Evolutionary conservation across 2,113 vertebrate genomes (phyloP).

Genomic region (Malurus melanocephalus): DNA sequence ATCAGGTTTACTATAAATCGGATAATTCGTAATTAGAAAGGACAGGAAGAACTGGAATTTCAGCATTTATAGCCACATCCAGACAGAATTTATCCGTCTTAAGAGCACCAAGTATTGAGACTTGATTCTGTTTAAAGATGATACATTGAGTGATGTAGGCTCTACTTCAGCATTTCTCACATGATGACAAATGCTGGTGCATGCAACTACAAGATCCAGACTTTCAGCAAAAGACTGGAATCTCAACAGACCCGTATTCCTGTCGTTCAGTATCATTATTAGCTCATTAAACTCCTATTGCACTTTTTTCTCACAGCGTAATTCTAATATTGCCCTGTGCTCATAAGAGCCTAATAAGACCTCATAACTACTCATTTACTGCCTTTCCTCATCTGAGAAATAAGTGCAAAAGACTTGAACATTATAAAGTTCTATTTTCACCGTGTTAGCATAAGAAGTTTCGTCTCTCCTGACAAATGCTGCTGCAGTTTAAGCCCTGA

Average conservation of each 20-base stretch:
- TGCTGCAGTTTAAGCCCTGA: background rate
- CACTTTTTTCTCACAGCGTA: background rate
- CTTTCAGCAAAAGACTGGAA: background rate
- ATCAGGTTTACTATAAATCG: background rate
- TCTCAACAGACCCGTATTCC: background rate
- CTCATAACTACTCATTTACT: background rate
- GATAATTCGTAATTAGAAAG: background rate
- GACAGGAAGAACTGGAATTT: background rate
- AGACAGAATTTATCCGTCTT: background rate
- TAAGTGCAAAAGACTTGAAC: background rate
- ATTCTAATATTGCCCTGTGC: background rate
- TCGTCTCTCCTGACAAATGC: background rate
- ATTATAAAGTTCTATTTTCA: background rate
- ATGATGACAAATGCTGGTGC: background rate
- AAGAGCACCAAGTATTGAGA: background rate
- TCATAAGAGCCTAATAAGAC: background rate
- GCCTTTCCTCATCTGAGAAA: background rate
- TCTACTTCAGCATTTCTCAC: background rate
- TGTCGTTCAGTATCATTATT: background rate
- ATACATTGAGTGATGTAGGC: background rate
- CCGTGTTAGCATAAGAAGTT: background rate
- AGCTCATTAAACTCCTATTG: background rate
- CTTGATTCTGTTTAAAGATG: background rate
- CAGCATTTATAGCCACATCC: background rate
- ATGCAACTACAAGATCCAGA: background rate